Percentiles rank a stretch among this genome's conserved stretches.
Evolutionary conservation across 37 sponge, comb jelly and placozoan genomes (phyloP).

Genomic region (Halichondria panicea): DNA sequence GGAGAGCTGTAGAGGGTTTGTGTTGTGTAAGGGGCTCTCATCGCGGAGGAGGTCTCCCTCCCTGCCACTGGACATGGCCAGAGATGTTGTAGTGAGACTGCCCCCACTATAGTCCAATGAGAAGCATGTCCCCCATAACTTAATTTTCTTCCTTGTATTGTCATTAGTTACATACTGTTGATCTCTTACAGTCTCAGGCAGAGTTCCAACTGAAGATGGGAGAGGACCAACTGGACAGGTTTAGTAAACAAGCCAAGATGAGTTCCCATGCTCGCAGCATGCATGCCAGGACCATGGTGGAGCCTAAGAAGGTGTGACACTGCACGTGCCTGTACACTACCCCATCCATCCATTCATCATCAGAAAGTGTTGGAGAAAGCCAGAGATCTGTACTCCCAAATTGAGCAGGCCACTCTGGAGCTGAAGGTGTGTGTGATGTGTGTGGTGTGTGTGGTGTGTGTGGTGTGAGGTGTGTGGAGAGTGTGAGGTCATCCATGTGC

Average conservation of each 20-base stretch:
- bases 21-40: neutral
- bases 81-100: neutral
- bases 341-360: neutral
- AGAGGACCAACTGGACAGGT: neutral
- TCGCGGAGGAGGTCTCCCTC: neutral
- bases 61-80: constrained; percentile 13
- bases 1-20: constrained; percentile 37
- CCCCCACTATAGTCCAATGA: neutral
- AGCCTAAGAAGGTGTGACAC: neutral
- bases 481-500: neutral
- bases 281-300: too few species aligned
- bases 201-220: neutral
- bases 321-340: neutral
- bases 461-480: too few species aligned
- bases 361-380: constrained; percentile 28
- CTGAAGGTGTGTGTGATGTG: constrained; percentile 12
- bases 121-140: neutral
- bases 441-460: too few species aligned
- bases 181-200: too few species aligned
- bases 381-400: constrained; percentile 6
- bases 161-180: neutral
- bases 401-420: constrained; percentile 33
- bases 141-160: neutral
- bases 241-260: too few species aligned
- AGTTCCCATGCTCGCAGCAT: too few species aligned